A percentile compares a stretch with the other conserved stretches of the same genome.
phyloP scores from a whole-genome alignment of 2,797 vertebrate species.

The Notamacropus eugenii region DNA sequence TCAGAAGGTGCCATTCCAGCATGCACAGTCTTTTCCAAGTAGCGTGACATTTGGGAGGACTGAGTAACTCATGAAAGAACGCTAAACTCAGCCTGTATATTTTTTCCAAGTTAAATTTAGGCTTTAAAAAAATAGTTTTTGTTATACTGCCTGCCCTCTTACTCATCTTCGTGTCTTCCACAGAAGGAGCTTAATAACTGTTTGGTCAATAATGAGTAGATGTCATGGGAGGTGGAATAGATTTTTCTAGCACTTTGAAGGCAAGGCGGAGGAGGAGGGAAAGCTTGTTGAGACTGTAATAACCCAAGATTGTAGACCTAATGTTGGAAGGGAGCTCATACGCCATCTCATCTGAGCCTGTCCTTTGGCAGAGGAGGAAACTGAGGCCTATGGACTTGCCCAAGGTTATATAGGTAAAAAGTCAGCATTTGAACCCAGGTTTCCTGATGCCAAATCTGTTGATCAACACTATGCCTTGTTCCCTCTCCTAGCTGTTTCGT shows the following conservation, averaged over 20 bases:
- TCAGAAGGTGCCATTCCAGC: neutral
- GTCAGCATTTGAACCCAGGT: neutral
- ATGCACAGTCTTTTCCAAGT: neutral
- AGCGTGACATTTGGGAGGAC: neutral
- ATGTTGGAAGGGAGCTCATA: neutral
- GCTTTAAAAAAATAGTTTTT: neutral
- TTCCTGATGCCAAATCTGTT: neutral
- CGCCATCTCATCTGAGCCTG: neutral
- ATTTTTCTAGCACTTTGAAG: neutral
- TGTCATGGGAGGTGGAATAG: neutral
- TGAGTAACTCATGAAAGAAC: neutral
- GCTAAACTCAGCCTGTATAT: neutral
- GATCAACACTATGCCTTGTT: neutral
- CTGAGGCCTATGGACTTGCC: neutral
- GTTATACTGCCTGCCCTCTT: neutral
- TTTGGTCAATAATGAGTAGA: neutral
- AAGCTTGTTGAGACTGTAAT: neutral
- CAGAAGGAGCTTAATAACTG: neutral
- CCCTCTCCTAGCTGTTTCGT: neutral
- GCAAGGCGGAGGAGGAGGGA: neutral
- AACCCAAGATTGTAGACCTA: neutral
- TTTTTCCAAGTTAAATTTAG: slow-evolving; percentile 7
- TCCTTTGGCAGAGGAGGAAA: neutral
- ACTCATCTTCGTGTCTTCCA: neutral
- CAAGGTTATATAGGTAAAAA: neutral